These are phyloP conservation scores for Aegotheles bennettii DNA, from an alignment of 2,113 vertebrate genomes.

Conservation along the genomic window DNA sequence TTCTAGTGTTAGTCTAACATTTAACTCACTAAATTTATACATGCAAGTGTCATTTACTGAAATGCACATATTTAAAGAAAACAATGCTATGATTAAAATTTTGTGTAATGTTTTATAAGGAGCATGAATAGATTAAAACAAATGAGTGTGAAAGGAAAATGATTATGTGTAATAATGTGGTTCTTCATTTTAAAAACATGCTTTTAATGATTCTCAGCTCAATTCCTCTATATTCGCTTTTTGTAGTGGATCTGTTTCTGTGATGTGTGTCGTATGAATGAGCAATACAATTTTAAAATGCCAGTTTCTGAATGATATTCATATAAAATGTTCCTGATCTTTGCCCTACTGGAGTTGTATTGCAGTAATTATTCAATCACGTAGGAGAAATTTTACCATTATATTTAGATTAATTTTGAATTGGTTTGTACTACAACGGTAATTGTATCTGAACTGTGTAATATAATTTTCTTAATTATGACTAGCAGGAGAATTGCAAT, in stretches of 20 bases:
- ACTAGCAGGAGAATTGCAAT: background rate
- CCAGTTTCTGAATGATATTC: background rate
- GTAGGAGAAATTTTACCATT: background rate
- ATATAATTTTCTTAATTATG: conserved; percentile 7
- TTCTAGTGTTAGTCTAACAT: background rate
- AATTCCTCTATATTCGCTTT: background rate
- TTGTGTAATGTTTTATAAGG: background rate
- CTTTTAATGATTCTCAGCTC: conserved; percentile 13
- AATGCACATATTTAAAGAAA: conserved; percentile 9
- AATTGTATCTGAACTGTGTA: conserved; percentile 4
- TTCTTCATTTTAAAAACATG: background rate
- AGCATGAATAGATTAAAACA: background rate
- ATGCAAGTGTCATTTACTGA: background rate
- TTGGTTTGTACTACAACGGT: background rate
- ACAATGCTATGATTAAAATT: conserved; percentile 3
- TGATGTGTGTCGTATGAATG: background rate
- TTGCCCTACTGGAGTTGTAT: background rate
- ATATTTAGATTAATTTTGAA: conserved; percentile 24
- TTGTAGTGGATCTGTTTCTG: background rate
- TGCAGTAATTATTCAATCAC: conserved; percentile 1
- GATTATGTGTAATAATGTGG: background rate
- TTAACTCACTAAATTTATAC: conserved; percentile 17
- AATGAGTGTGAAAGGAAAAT: background rate
- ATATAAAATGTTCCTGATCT: background rate
- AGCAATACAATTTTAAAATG: background rate